A percentile compares a stretch with the other conserved stretches of the same genome.
Conservation (phyloP, 2,113 vertebrate species). For the Trinectes maculatus region DNA sequence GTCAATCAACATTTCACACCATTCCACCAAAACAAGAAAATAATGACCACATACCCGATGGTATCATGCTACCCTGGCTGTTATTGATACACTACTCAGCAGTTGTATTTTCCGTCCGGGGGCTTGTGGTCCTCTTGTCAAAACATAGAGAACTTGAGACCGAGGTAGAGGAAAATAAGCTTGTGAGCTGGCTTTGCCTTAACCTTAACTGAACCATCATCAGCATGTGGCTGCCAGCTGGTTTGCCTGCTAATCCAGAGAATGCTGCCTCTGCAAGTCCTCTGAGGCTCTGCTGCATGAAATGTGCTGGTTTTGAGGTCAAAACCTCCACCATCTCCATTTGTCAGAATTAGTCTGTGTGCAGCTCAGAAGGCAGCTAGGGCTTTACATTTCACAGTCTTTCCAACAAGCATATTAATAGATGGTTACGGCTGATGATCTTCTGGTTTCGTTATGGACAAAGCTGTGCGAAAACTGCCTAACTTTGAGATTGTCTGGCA, state of each 20-base stretch:
- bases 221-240: constrained; percentile 66
- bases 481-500: constrained; percentile 15
- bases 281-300: constrained; percentile 21
- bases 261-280: constrained; percentile 42
- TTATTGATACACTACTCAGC: constrained; percentile 36
- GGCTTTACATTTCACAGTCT: neutral
- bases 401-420: constrained; percentile 1
- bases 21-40: constrained; percentile 23
- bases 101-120: constrained; percentile 27
- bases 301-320: constrained; percentile 31
- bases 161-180: constrained; percentile 30
- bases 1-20: constrained; percentile 6
- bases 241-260: constrained; percentile 44
- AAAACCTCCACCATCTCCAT: constrained; percentile 28
- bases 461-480: too few species aligned
- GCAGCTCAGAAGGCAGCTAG: constrained; percentile 9
- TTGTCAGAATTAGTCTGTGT: constrained; percentile 39
- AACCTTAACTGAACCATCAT: constrained; percentile 62
- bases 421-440: neutral
- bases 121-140: constrained; percentile 30
- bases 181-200: constrained; percentile 28
- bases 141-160: constrained; percentile 40
- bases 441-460: neutral
- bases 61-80: constrained; percentile 27
- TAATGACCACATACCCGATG: constrained; percentile 28